Evolutionary conservation across 2,113 vertebrate species (phyloP), one percentile per base, ranked within the genome.

Genomic region (Coturnix japonica): DNA sequence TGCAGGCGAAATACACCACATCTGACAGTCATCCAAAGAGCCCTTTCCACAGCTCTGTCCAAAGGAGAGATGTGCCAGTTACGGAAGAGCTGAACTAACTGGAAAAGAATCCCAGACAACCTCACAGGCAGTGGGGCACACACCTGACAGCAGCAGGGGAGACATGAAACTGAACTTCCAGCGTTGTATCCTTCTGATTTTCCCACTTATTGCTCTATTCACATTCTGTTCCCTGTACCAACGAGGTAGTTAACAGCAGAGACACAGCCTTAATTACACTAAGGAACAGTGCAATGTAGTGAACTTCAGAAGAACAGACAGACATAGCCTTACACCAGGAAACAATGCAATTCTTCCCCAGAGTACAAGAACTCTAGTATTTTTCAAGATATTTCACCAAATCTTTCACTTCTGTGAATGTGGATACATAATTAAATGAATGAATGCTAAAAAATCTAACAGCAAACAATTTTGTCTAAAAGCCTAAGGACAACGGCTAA

Each of bases 41-140:
- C 33, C 53, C 59, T 63, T 91, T 73, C 49, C 63, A 80, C 49
- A 75, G 63, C 47, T 65, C 53, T 28, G 53, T 65, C 81, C 81
- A 87, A 82, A 82, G 67, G 31, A 76, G n/a, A 77, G 59, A 49
- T 11, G 16, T 46, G 14, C 25, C 20, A 7, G 26, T 59, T 41
- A 31, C 0, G 2, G 81, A 81, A 73, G 49, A 79, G 33, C 54
- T 76, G 53, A 8, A 72, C n/a, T 53, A 6, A 31, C 71, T 30
- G 46, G 25, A 81, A 51, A 53, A 72, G 67, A 41, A 20, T 73
- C 41, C n/a, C 7, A 1, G 5, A 26, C 39, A 87, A 63, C 26
- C 54, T 20, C 8, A 31, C 0, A 1, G 0, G 0, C 0, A 1
- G 37, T 0, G 0, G 2, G 31, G 9, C 83, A 31, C 59, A 25